Conservation (phyloP, 2,113 vertebrate species). For the Oplegnathus fasciatus region DNA sequence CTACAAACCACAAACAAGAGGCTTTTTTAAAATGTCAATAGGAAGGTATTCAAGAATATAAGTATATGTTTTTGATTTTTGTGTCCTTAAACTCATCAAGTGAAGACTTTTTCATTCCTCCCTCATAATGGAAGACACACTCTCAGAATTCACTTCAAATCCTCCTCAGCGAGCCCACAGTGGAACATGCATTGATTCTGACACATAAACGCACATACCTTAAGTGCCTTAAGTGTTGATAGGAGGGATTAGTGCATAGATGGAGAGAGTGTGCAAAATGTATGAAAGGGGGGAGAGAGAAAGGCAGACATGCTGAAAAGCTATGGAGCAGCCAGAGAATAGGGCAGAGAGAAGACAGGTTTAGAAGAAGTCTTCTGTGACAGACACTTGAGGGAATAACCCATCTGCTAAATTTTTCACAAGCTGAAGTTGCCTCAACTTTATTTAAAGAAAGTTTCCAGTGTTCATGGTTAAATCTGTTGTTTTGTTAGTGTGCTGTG, state of each 20-base stretch:
- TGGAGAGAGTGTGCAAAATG: conserved; percentile 2
- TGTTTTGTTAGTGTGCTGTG: not conserved
- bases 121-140: not conserved
- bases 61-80: not conserved
- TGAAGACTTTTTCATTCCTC: conserved; percentile 10
- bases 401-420: conserved; percentile 65
- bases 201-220: conserved; percentile 31
- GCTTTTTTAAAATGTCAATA: not conserved
- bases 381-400: conserved; percentile 67
- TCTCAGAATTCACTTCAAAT: conserved; percentile 24
- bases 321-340: conserved; percentile 36
- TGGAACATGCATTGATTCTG: conserved; percentile 33
- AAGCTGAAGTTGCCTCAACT: conserved; percentile 46
- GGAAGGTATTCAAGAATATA: not conserved
- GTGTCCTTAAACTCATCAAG: not conserved
- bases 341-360: conserved; percentile 38
- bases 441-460: conserved; percentile 47
- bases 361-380: conserved; percentile 52
- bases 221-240: conserved; percentile 5
- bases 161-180: conserved; percentile 26
- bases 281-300: not conserved
- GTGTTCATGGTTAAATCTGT: not conserved
- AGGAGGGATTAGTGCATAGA: conserved; percentile 14
- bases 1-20: not conserved
- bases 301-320: conserved; percentile 18